Evolutionary conservation across 2,797 vertebrate genomes (phyloP).

Genomic region (Pteropus rufus): DNA sequence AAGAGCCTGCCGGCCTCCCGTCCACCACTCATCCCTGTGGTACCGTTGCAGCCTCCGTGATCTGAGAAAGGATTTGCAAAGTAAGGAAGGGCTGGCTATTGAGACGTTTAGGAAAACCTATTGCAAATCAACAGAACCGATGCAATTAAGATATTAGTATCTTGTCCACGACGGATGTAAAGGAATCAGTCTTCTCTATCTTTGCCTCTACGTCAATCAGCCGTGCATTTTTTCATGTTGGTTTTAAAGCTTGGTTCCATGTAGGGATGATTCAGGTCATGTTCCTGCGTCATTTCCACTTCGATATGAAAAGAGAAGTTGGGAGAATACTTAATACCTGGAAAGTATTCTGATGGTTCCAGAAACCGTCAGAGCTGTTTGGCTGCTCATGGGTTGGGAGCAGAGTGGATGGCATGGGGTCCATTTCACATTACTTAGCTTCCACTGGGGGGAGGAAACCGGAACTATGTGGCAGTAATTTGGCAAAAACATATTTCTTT

Average conservation of each 20-base stretch:
- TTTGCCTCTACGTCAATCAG: background rate
- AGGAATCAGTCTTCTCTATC: background rate
- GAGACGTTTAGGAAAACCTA: background rate
- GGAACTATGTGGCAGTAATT: background rate
- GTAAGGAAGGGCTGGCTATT: background rate
- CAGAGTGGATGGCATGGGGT: background rate
- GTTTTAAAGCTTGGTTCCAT: background rate
- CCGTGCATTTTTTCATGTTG: background rate
- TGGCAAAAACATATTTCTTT: background rate
- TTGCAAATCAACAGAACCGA: background rate
- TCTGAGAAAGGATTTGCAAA: background rate
- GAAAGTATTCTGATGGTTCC: background rate
- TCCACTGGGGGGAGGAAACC: background rate
- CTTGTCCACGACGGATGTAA: background rate
- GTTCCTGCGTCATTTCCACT: background rate
- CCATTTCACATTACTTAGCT: accelerated
- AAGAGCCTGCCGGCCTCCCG: background rate
- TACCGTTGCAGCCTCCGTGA: accelerated
- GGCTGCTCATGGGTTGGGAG: background rate
- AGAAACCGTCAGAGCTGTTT: background rate
- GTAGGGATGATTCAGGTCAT: background rate
- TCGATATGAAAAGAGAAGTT: background rate
- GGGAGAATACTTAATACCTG: background rate
- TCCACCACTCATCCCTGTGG: background rate
- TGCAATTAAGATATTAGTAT: background rate